Evolutionary conservation across 2,113 vertebrate species (phyloP).

Genomic region (Albula glossodonta): DNA sequence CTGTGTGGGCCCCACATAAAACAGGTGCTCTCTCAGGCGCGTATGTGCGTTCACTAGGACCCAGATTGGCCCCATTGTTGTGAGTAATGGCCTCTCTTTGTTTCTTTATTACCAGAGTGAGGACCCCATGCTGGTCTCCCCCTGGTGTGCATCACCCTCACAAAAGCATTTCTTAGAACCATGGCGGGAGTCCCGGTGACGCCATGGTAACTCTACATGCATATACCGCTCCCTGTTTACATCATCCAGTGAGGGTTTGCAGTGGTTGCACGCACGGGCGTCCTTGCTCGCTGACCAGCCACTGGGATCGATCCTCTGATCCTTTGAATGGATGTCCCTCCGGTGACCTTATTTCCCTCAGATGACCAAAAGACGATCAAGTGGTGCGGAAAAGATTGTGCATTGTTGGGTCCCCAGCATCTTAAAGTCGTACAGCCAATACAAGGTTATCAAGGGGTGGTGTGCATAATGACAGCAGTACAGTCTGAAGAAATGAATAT

Average conservation of each 20-base stretch:
- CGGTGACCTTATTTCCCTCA: not conserved
- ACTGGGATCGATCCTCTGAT: not conserved
- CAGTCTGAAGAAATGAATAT: no score
- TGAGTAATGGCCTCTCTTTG: conserved; percentile 37
- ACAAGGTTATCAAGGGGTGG: not conserved
- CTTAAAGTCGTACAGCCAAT: not conserved
- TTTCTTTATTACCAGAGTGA: conserved; percentile 56
- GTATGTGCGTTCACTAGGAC: conserved; percentile 41
- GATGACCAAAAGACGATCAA: not conserved
- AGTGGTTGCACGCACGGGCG: not conserved
- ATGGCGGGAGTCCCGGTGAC: conserved; percentile 39
- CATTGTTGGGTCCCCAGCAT: not conserved
- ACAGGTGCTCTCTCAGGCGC: conserved; percentile 36
- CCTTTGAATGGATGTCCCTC: not conserved
- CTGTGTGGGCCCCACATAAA: not conserved
- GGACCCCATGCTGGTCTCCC: conserved; percentile 34
- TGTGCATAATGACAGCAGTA: not conserved
- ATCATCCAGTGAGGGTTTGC: conserved; percentile 33
- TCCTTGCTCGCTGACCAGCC: not conserved
- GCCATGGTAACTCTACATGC: conserved; percentile 53
- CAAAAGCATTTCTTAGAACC: conserved; percentile 57
- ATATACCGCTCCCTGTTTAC: conserved; percentile 37
- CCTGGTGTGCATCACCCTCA: conserved; percentile 38
- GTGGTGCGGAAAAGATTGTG: not conserved
- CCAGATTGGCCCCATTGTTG: conserved; percentile 47